Percentiles rank a stretch among this genome's conserved stretches.
Conservation (phyloP, 2,888 invertebrate species). For the Acronicta alni region DNA sequence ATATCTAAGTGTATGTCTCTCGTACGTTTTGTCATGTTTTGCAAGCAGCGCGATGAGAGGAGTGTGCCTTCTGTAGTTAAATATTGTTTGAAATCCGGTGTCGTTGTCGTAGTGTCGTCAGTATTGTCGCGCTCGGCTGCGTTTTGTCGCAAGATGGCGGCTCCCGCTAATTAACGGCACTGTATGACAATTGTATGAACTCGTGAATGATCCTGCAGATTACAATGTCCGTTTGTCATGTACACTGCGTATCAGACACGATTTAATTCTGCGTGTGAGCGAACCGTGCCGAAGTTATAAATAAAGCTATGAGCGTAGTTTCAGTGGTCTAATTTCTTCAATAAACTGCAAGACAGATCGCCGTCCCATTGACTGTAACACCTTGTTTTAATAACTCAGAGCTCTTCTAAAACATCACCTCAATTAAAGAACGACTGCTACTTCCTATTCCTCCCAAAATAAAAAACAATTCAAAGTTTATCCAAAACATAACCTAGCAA, state of each 20-base stretch:
- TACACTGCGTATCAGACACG: conserved; percentile 17
- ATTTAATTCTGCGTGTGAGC: conserved; percentile 8
- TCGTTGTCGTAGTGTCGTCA: conserved; percentile 36
- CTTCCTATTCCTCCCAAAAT: too few species aligned
- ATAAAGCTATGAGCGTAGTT: conserved; percentile 21
- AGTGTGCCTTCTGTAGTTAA: conserved; percentile 18
- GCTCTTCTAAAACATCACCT: not conserved
- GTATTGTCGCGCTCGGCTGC: conserved; percentile 43
- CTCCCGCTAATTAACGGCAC: conserved; percentile 32
- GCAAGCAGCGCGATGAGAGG: not conserved
- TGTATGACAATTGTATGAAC: conserved; percentile 25
- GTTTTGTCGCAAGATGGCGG: conserved; percentile 41
- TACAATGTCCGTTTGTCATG: conserved; percentile 44
- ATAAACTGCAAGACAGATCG: conserved; percentile 32
- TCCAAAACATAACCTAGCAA: too few species aligned
- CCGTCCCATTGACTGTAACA: conserved; percentile 24
- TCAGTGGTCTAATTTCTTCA: conserved; percentile 37
- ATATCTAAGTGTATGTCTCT: too few species aligned
- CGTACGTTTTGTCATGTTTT: too few species aligned
- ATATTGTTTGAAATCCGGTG: conserved; percentile 9
- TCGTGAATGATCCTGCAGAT: conserved; percentile 42
- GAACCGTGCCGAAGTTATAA: conserved; percentile 20
- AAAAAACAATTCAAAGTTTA: too few species aligned
- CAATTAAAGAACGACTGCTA: not conserved
- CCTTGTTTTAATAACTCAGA: conserved; percentile 23